Evolutionary conservation across 2,888 invertebrate genomes (phyloP).

Genomic region (Mythimna vitellina): DNA sequence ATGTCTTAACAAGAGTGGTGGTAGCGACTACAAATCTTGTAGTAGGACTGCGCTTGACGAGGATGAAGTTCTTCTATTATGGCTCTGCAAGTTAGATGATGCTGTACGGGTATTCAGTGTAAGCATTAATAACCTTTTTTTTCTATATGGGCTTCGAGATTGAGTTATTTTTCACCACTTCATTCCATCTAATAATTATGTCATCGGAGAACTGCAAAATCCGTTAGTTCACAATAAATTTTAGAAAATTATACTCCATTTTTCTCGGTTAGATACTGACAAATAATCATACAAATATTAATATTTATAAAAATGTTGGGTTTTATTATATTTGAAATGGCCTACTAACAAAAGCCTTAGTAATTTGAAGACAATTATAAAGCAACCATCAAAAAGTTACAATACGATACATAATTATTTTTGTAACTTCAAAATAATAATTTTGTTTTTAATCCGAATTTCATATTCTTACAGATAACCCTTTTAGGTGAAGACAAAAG

Average conservation of each 20-base stretch:
- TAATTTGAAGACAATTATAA: too few relatives aligned
- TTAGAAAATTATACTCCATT: too few relatives aligned
- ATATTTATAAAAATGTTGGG: not conserved
- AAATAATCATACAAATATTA: too few relatives aligned
- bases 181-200: not conserved
- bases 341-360: too few relatives aligned
- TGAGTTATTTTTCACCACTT: not conserved
- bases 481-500: constrained; percentile 65
- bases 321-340: too few relatives aligned
- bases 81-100: constrained; percentile 69
- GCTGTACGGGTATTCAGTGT: constrained; percentile 61
- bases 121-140: not conserved
- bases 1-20: constrained; percentile 13
- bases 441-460: not conserved
- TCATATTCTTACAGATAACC: constrained; percentile 60
- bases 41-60: constrained; percentile 30
- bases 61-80: constrained; percentile 66
- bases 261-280: not conserved
- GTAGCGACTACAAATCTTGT: constrained; percentile 20
- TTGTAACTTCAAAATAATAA: not conserved
- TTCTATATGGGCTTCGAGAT: not conserved
- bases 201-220: not conserved
- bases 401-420: not conserved
- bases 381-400: too few relatives aligned
- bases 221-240: not conserved